Percentiles rank a stretch among this genome's conserved stretches.
These are phyloP conservation scores for Heteronetta atricapilla DNA, from an alignment of 2,113 vertebrate genomes.

Conservation along the genomic window DNA sequence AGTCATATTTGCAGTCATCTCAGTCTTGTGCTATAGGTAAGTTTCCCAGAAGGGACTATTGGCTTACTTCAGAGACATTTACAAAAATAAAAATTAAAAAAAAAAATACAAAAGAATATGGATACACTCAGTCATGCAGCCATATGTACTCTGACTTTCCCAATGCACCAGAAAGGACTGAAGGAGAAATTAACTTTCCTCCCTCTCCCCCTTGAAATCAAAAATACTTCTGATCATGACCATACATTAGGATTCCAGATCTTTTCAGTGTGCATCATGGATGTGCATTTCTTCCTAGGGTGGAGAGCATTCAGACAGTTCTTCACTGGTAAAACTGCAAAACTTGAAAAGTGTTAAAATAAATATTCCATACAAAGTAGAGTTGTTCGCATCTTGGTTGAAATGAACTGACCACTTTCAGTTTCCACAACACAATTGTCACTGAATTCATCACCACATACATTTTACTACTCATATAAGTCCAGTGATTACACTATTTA, in stretches of 20 bases:
- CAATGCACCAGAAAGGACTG: background rate
- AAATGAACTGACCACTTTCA: slow-evolving; percentile 22
- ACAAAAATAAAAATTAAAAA: background rate
- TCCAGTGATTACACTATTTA: background rate
- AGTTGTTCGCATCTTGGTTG: background rate
- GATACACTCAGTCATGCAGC: background rate
- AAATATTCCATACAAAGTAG: slow-evolving; percentile 34
- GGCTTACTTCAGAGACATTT: background rate
- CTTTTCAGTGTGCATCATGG: slow-evolving; percentile 1
- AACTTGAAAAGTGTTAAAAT: background rate
- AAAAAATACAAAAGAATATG: background rate
- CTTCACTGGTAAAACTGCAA: background rate
- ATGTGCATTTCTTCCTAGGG: background rate
- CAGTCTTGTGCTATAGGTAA: slow-evolving; percentile 59
- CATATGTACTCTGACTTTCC: background rate
- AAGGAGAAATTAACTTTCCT: background rate
- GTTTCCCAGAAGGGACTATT: slow-evolving; percentile 7
- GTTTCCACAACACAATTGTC: background rate
- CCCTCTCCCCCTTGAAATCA: no score
- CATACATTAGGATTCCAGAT: background rate
- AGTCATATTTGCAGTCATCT: background rate
- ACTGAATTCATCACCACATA: background rate
- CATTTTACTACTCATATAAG: background rate
- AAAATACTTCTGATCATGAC: background rate
- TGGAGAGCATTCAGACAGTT: background rate